A percentile compares a stretch with the other conserved stretches of the same genome.
Evolutionary conservation across 2,888 invertebrate genomes (phyloP).

Genomic region (Rutpela maculata): DNA sequence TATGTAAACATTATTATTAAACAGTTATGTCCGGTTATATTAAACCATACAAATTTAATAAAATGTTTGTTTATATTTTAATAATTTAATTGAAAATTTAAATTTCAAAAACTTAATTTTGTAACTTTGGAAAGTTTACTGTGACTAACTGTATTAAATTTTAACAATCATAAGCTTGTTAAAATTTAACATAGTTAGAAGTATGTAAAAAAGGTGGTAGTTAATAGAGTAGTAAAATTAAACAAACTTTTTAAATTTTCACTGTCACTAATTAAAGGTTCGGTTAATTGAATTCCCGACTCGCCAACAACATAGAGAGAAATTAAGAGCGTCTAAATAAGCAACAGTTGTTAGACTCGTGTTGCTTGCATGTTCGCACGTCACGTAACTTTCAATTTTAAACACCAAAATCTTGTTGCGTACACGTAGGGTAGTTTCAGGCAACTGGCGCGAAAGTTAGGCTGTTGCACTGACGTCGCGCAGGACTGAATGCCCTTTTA

Average conservation of each 20-base stretch:
- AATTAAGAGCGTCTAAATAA: not conserved
- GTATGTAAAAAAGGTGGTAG: no score
- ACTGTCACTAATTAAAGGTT: conserved; percentile 4
- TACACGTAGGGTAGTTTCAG: conserved; percentile 32
- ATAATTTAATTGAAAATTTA: no score
- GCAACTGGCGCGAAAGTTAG: conserved; percentile 35
- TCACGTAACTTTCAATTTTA: conserved; percentile 6
- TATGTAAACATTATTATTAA: no score
- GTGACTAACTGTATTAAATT: no score
- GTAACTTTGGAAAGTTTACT: no score
- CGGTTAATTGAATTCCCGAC: no score
- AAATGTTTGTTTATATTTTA: no score
- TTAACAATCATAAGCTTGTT: no score
- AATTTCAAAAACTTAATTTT: no score
- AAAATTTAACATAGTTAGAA: no score
- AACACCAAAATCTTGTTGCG: not conserved
- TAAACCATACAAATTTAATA: no score
- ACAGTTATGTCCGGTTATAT: no score
- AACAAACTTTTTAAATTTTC: not conserved
- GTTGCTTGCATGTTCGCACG: conserved; percentile 5
- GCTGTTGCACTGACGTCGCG: conserved; percentile 17
- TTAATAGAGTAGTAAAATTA: not conserved
- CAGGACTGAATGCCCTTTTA: conserved; percentile 29
- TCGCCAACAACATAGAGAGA: not conserved
- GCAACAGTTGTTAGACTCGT: conserved; percentile 33